Evolutionary conservation across 92 coral and sea anemone genomes (phyloP), one percentile per base, ranked within the genome.

Genomic region (Epizoanthus rinbou): DNA sequence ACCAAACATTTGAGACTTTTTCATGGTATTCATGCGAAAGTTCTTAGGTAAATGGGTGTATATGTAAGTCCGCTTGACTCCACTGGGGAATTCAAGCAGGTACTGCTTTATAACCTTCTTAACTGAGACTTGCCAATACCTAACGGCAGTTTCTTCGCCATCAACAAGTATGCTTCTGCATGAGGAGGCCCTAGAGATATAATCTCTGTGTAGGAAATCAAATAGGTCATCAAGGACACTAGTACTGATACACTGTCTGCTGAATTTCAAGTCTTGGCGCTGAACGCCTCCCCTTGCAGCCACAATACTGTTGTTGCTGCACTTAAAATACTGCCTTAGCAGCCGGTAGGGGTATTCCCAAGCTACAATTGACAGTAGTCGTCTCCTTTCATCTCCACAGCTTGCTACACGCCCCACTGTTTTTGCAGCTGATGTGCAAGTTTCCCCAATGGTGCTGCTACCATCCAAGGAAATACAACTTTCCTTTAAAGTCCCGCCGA

Each of bases 61-160:
- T 15, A 85, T 85, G 56, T 75, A 85, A 15, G 87, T 74, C 3
- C 78, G 57, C 57, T 85, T 85, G 16, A 85, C 76, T 25, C 87
- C 87, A 50, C 52, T 64, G 0, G 83, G 87, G 43, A n/a, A 85
- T 21, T 76, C 83, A 19, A 76, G 58, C 5, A 25, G 39, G 16
- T 64, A 64, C 69, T 64, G 69, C 47, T 41, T 6, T 6, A 41
- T 41, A 41, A 24, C 69, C 24, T 8, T 64, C n/a, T 64, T 24
- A 16, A 64, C 18, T 6, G 69, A 8, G 33, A 35, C 69, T 64
- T 64, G 69, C 69, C 69, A 85, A 69, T 85, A 85, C 75, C 87
- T 47, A 17, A 85, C 67, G 3, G 83, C 73, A 21, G 78, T 85
- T 76, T 75, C 87, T 58, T 85, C 57, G 14, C 83, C 69, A 56